Percentiles rank a stretch among this genome's conserved stretches.
These are phyloP conservation scores for Helicoverpa zea DNA, from an alignment of 1,140 invertebrate genomes.

Conservation along the genomic window DNA sequence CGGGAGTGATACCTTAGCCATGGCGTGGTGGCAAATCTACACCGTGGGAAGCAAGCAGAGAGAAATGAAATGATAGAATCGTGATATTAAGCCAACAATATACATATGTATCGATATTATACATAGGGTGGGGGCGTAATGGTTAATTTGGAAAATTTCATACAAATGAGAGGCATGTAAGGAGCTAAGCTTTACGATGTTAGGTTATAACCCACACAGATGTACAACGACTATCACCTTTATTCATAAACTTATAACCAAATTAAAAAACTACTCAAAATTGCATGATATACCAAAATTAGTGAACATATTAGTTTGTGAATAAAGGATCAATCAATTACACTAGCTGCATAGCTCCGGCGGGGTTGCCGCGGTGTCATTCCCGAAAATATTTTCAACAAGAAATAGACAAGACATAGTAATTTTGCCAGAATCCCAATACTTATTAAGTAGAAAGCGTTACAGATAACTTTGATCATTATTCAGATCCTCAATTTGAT, in stretches of 20 bases:
- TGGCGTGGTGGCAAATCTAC: constrained; percentile 76
- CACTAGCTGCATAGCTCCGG: constrained; percentile 37
- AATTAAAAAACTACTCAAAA: neutral
- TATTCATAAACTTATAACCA: neutral
- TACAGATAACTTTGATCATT: neutral
- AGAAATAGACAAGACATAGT: neutral
- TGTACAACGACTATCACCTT: constrained; percentile 12
- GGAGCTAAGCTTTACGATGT: constrained; percentile 34
- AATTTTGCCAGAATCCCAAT: neutral
- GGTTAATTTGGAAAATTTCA: constrained; percentile 40
- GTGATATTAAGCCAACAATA: constrained; percentile 51
- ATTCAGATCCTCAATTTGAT: no score
- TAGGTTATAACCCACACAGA: constrained; percentile 29
- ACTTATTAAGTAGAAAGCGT: neutral
- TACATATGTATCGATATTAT: constrained; percentile 40
- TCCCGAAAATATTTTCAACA: neutral
- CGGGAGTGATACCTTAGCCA: constrained; percentile 77
- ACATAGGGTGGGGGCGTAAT: constrained; percentile 34
- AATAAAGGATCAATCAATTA: constrained; percentile 17
- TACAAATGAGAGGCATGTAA: constrained; percentile 30
- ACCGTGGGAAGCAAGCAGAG: constrained; percentile 72
- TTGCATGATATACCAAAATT: neutral
- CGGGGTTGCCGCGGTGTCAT: neutral
- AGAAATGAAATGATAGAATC: constrained; percentile 60
- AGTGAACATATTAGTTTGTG: neutral